Conservation (phyloP, 2,888 invertebrate species). For the Yponomeuta plumbellus region DNA sequence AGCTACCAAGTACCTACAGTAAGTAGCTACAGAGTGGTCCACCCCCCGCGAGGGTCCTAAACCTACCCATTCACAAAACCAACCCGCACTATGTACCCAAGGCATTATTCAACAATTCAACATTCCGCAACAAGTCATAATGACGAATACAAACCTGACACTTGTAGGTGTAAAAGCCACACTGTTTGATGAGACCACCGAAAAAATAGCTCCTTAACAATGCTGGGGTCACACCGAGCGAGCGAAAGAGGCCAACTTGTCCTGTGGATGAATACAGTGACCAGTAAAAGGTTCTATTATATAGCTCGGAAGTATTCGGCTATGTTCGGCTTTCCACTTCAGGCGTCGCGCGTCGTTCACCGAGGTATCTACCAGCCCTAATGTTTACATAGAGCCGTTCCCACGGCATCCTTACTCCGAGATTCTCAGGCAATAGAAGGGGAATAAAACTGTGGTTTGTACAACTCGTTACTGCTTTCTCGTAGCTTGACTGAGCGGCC, state of each 20-base stretch:
- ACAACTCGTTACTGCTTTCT: constrained; percentile 34
- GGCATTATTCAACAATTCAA: constrained; percentile 73
- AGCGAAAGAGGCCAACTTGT: background rate
- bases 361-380: constrained; percentile 30
- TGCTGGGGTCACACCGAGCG: constrained; percentile 24
- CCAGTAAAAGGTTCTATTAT: too few relatives aligned
- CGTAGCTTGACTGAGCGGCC: constrained; percentile 35
- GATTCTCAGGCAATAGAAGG: constrained; percentile 55
- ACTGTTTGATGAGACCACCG: constrained; percentile 52
- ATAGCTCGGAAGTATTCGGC: too few relatives aligned
- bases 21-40: background rate
- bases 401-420: constrained; percentile 64
- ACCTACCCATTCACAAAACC: constrained; percentile 59
- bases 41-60: background rate
- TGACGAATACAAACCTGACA: constrained; percentile 63
- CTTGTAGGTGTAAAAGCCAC: constrained; percentile 68
- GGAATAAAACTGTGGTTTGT: constrained; percentile 45
- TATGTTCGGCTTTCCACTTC: background rate
- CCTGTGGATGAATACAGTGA: too few relatives aligned
- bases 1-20: too few relatives aligned
- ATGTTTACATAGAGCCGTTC: constrained; percentile 46
- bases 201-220: constrained; percentile 55
- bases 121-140: constrained; percentile 66
- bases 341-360: background rate
- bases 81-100: constrained; percentile 50